phyloP scores from a whole-genome alignment of 2,113 vertebrate genomes.

The Odobenus rosmarus region DNA sequence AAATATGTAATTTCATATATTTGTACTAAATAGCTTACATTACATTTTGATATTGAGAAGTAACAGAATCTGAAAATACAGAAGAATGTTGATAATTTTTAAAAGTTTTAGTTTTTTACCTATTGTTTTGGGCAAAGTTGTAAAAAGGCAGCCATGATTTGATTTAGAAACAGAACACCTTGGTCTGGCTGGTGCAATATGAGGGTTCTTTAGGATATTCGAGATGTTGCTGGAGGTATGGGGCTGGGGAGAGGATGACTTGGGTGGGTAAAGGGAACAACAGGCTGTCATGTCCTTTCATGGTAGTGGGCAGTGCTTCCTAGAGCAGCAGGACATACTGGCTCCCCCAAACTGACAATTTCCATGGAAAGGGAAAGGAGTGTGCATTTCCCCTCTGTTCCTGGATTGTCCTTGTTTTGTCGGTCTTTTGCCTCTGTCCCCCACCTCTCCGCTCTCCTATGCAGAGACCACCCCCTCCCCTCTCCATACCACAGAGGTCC shows the following conservation, averaged over 20 bases:
- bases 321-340: background rate
- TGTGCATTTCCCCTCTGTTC: background rate
- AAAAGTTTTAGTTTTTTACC: background rate
- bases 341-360: background rate
- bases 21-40: background rate
- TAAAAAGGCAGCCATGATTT: slow-evolving; percentile 22
- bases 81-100: background rate
- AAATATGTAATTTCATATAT: background rate
- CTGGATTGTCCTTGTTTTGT: background rate
- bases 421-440: background rate
- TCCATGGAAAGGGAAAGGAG: background rate
- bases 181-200: background rate
- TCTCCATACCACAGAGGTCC: background rate
- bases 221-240: background rate
- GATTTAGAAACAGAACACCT: background rate
- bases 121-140: background rate
- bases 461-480: background rate
- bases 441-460: background rate
- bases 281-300: background rate
- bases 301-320: background rate
- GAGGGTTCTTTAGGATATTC: background rate
- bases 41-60: background rate
- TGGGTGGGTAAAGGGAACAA: background rate
- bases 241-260: background rate
- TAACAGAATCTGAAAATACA: background rate